phyloP scores from a whole-genome alignment of 2,113 vertebrate genomes.

The Synodontis membranacea region DNA sequence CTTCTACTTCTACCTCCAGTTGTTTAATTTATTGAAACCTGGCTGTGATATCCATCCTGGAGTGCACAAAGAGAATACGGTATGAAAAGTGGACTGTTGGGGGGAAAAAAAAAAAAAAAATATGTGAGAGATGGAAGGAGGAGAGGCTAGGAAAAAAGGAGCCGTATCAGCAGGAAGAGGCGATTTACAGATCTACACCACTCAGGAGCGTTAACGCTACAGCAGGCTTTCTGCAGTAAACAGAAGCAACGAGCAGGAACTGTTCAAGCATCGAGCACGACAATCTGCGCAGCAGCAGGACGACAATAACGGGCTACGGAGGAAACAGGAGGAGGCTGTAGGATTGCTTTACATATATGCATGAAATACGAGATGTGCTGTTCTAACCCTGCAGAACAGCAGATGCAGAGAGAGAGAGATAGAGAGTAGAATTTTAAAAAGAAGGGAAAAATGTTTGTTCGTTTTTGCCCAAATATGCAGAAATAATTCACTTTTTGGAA shows the following conservation, averaged over 20 bases:
- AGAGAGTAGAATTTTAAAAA: not conserved
- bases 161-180: conserved; percentile 24
- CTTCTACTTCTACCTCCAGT: not conserved
- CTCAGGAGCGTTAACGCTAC: not conserved
- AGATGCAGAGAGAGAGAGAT: too few species aligned
- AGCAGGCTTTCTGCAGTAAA: not conserved
- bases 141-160: conserved; percentile 1
- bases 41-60: not conserved
- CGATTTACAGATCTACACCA: not conserved
- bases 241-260: not conserved
- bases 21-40: not conserved
- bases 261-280: not conserved
- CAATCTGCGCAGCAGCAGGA: not conserved
- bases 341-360: not conserved
- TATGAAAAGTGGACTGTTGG: not conserved
- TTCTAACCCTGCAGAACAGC: not conserved
- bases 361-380: not conserved
- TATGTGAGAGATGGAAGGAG: not conserved
- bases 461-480: not conserved
- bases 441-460: not conserved
- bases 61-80: conserved; percentile 19
- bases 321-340: not conserved
- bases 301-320: not conserved
- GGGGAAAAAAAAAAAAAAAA: not conserved
- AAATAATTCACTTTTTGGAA: not conserved